Percentiles rank a stretch among this genome's conserved stretches.
Conservation (phyloP, 2,888 invertebrate species). For the Quadroppia sp. region DNA sequence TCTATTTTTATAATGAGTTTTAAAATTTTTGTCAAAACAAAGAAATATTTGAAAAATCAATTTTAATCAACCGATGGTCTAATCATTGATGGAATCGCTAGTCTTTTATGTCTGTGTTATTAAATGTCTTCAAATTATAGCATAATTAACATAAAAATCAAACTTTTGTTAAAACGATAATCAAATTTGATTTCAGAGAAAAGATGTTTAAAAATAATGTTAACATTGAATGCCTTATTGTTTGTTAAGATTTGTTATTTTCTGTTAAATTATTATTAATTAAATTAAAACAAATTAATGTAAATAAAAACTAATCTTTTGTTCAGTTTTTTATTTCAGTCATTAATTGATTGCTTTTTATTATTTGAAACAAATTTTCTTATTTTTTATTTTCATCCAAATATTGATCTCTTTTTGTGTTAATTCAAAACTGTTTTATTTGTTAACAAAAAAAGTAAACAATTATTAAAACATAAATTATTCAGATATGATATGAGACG, state of each 20-base stretch:
- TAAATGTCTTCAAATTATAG: background rate
- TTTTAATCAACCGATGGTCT: too few species aligned
- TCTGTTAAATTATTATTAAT: background rate
- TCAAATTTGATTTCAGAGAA: too few species aligned
- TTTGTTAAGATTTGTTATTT: background rate
- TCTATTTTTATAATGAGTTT: background rate
- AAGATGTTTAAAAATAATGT: too few species aligned
- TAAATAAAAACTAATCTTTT: background rate
- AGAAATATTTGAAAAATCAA: too few species aligned
- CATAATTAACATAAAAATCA: background rate
- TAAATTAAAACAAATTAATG: background rate
- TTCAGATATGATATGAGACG: too few species aligned
- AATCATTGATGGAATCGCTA: background rate
- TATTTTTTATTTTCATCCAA: too few species aligned
- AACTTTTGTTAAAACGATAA: background rate
- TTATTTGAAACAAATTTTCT: too few species aligned
- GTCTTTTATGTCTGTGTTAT: constrained; percentile 25
- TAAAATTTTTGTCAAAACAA: too few species aligned
- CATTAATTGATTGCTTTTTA: background rate
- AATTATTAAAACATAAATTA: too few species aligned
- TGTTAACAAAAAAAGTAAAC: too few species aligned
- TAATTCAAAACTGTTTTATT: too few species aligned
- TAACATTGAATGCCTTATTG: constrained; percentile 2
- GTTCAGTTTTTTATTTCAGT: background rate
- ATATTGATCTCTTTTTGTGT: constrained; percentile 5